phyloP scores from a whole-genome alignment of 2,113 vertebrate genomes.

The Catagonus wagneri region DNA sequence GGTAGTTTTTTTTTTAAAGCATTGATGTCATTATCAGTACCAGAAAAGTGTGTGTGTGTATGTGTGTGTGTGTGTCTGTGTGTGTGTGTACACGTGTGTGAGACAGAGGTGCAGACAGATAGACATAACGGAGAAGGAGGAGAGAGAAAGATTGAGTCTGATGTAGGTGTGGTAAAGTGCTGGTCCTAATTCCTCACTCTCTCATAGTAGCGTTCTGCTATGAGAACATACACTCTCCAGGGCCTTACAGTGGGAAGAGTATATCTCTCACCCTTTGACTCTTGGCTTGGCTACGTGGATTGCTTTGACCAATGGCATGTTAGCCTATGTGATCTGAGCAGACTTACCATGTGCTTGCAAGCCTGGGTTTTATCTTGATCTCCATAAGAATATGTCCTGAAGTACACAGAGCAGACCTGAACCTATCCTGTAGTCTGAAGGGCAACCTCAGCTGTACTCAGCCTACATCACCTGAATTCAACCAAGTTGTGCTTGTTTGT shows the following conservation, averaged over 20 bases:
- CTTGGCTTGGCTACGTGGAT: background rate
- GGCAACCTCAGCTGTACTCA: background rate
- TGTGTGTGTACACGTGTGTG: background rate
- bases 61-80: background rate
- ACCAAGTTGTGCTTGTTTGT: background rate
- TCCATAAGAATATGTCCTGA: background rate
- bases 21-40: background rate
- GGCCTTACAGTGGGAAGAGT: background rate
- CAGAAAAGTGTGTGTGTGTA: background rate
- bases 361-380: background rate
- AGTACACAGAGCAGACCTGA: background rate
- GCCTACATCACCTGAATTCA: background rate
- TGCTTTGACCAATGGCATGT: background rate
- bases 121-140: background rate
- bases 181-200: background rate
- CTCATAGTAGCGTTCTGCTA: background rate
- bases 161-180: background rate
- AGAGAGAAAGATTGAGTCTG: background rate
- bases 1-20: background rate
- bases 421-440: background rate
- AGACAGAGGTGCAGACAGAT: background rate
- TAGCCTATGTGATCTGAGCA: background rate
- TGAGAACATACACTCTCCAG: background rate
- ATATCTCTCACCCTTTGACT: background rate
- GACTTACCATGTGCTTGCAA: background rate